Evolutionary conservation across 2,888 invertebrate genomes (phyloP), one percentile per base, ranked within the genome.

Genomic region (Acrobasis consociella): DNA sequence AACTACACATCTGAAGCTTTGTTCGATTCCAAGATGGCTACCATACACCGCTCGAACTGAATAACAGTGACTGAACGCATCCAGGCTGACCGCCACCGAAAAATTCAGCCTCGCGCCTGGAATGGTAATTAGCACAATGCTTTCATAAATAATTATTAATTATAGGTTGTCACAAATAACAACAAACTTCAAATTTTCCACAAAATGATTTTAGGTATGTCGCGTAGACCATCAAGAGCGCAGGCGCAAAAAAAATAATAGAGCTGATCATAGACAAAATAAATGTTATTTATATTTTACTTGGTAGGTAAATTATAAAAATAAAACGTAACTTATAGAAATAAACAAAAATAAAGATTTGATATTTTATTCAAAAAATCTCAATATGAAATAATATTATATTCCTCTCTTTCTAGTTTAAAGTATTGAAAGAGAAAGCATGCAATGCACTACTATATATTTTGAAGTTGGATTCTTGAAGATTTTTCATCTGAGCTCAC

Each of bases 11-110:
- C 93, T 93, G 91, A 93, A 94, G 93, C 94, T 94, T 94, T 94
- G 94, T 94, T 93, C 93, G 92, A 92, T 92, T 93, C 93, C 94
- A 94, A 94, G 93, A 94, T 94, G 94, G 94, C 94, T 94, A 93
- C 94, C 93, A 91, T 91, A 90, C 88, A 92, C 93, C 92, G 93
- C 91, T 93, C 87, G 86, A 87, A 91, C 86, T 89, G 78, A 79
- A 76, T 71, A 73, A 80, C 85, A 86, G 85, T 88, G 87, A 88
- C 87, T 85, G 86, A 88, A 87, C 85, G 88, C 89, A 89, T 91
- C 87, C 89, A 90, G 89, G 87, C 87, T 82, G 86, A 86, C 83
- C 83, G 86, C 82, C 82, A 83, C 82, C 79, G 82, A 86, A 85
- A 85, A 83, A 86, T 86, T 82, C 82, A 86, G 88, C 85, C 87